These are phyloP conservation scores for Echinarachnius parma DNA, from an alignment of 53 echinoderm and acorn worm species.

Conservation along the genomic window DNA sequence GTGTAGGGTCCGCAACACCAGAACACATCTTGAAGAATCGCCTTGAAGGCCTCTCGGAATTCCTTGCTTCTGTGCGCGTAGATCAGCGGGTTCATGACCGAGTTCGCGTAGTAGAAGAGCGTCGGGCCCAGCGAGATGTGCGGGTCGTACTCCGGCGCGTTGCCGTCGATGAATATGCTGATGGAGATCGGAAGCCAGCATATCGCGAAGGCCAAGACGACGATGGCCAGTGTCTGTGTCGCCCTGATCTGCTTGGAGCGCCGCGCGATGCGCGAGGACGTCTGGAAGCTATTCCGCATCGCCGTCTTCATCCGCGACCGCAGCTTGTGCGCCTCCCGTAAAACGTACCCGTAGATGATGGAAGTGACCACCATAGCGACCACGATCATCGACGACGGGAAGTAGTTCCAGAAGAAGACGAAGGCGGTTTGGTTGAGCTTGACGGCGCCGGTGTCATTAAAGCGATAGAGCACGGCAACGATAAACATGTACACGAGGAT, in stretches of 20 bases:
- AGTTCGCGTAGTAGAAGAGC: constrained; percentile 26
- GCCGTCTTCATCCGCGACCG: constrained; percentile 8
- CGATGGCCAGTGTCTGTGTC: constrained; percentile 29
- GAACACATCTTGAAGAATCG: not conserved
- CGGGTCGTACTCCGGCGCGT: constrained; percentile 12
- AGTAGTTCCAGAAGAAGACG: constrained; percentile 27
- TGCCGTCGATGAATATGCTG: not conserved
- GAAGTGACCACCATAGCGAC: constrained; percentile 28
- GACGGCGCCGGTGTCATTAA: not conserved
- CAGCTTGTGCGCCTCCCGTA: constrained; percentile 23
- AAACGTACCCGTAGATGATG: constrained; percentile 36
- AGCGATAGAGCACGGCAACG: constrained; percentile 6
- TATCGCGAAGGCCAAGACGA: constrained; percentile 32
- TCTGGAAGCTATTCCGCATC: not conserved
- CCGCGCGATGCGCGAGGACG: not conserved
- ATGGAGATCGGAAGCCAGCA: constrained; percentile 32
- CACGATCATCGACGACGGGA: constrained; percentile 31
- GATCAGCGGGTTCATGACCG: constrained; percentile 35
- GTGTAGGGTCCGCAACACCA: not conserved
- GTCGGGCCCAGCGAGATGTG: constrained; percentile 9
- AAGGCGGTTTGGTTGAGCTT: not conserved
- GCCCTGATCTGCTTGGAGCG: constrained; percentile 16
- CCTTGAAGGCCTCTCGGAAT: constrained; percentile 34
- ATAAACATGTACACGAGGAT: constrained; percentile 29
- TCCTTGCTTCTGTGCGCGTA: constrained; percentile 33